Evolutionary conservation across 2,797 vertebrate species (phyloP).

Genomic region (Rhinogobio ventralis): DNA sequence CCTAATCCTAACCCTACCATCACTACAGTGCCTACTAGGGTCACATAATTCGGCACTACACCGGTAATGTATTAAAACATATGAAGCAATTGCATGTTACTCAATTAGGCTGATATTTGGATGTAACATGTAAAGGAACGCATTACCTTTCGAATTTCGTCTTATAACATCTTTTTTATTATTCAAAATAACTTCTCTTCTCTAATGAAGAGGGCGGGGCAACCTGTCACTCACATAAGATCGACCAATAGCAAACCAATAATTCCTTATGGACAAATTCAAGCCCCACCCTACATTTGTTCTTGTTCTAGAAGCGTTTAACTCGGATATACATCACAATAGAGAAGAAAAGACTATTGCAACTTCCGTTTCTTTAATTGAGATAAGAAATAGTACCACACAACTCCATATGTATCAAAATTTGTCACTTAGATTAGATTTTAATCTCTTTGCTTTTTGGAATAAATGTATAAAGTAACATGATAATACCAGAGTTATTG

Average conservation of each 20-base stretch:
- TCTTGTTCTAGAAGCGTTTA: background rate
- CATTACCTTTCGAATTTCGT: background rate
- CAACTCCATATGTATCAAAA: background rate
- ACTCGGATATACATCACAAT: background rate
- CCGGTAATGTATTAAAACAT: background rate
- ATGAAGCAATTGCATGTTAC: background rate
- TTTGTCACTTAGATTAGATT: background rate
- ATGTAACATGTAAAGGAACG: background rate
- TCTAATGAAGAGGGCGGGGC: fast-evolving
- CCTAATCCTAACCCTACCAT: background rate
- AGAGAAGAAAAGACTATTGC: background rate
- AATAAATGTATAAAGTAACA: background rate
- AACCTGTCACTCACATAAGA: background rate
- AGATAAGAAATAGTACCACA: background rate
- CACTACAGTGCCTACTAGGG: background rate
- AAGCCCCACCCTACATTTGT: background rate
- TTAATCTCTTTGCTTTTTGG: background rate
- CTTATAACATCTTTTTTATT: too few relatives aligned
- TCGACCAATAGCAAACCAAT: background rate
- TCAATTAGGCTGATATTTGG: background rate
- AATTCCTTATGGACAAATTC: background rate
- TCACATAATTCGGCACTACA: background rate
- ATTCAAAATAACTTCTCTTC: too few relatives aligned
- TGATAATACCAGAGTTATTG: background rate
- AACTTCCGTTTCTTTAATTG: background rate